phyloP scores from a whole-genome alignment of 2,888 invertebrate genomes.

The Metallyticus violacea region DNA sequence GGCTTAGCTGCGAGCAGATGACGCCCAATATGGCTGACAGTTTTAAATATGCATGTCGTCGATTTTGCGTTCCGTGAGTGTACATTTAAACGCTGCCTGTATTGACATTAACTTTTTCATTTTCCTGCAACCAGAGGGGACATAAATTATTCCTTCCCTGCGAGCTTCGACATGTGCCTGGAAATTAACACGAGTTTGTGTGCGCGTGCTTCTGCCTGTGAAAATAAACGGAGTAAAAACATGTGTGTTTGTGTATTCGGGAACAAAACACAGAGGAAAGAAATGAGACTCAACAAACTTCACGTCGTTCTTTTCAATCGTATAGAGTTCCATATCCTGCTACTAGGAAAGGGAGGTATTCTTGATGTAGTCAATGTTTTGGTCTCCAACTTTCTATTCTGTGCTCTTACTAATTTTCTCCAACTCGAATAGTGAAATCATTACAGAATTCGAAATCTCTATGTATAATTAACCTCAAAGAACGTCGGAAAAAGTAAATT shows the following conservation, averaged over 20 bases:
- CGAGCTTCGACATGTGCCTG: too few species aligned
- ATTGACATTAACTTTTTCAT: background rate
- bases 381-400: too few species aligned
- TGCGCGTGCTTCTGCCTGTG: background rate
- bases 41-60: too few species aligned
- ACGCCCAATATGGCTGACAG: too few species aligned
- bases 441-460: too few species aligned
- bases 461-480: too few species aligned
- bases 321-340: background rate
- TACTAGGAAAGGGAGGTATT: background rate
- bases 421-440: too few species aligned
- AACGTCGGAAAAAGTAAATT: too few species aligned
- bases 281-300: background rate
- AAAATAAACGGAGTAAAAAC: background rate
- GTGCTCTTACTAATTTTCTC: too few species aligned
- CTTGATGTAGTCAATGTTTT: background rate
- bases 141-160: background rate
- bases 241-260: background rate
- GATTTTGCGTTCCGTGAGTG: background rate
- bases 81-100: background rate
- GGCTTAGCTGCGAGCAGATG: background rate
- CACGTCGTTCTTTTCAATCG: background rate
- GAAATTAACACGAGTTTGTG: background rate
- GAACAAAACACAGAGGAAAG: background rate
- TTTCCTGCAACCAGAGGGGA: background rate